Percentiles rank a stretch among this genome's conserved stretches.
Conservation (phyloP, 2,797 vertebrate species). For the Uromys caudimaculatus region DNA sequence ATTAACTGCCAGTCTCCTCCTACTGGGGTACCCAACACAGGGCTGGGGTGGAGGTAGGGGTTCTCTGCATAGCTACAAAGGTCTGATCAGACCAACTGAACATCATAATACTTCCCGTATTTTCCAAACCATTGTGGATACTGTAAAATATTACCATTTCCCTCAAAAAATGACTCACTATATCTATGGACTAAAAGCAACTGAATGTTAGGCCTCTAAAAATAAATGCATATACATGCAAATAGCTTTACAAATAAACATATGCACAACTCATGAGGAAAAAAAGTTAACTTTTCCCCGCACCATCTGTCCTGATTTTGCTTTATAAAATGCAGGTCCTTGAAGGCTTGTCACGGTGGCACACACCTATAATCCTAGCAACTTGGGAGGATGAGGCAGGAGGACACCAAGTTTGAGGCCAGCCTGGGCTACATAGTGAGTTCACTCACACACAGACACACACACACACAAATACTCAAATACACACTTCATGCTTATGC, state of each 20-base stretch:
- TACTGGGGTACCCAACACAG: not conserved
- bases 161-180: conserved; percentile 37
- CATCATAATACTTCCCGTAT: not conserved
- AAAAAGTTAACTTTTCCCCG: not conserved
- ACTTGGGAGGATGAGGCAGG: not conserved
- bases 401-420: not conserved
- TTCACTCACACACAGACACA: not conserved
- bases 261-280: not conserved
- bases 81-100: not conserved
- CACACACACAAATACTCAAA: not conserved
- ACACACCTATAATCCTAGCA: not conserved
- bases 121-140: conserved; percentile 39
- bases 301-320: conserved; percentile 37
- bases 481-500: not conserved
- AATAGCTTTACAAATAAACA: conserved; percentile 35
- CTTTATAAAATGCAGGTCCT: conserved; percentile 2
- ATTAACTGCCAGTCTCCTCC: not conserved
- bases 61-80: not conserved
- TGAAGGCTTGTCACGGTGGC: not conserved
- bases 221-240: conserved; percentile 26
- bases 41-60: not conserved
- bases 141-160: conserved; percentile 37
- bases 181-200: conserved; percentile 46
- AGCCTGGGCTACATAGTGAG: not conserved
- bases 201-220: conserved; percentile 34